Evolutionary conservation across 2,797 vertebrate genomes (phyloP).

Genomic region (Peromyscus attwateri): DNA sequence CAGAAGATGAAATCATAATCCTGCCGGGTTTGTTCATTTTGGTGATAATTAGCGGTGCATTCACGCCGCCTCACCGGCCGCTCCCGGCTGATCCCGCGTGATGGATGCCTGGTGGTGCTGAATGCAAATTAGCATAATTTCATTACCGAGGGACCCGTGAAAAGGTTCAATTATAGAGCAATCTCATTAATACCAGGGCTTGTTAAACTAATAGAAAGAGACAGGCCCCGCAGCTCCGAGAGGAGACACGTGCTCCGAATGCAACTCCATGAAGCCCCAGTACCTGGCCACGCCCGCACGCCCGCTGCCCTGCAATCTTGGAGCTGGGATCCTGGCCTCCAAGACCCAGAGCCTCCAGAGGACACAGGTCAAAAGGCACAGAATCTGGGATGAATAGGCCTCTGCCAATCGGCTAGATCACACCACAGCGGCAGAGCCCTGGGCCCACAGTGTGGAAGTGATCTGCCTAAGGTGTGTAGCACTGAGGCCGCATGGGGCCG

Average conservation of each 20-base stretch:
- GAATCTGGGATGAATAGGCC: neutral
- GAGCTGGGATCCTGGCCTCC: neutral
- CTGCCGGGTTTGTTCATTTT: slow-evolving; percentile 86
- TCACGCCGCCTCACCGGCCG: slow-evolving; percentile 90
- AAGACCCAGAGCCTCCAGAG: neutral
- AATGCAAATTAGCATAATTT: slow-evolving; percentile 96
- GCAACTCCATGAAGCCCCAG: slow-evolving; percentile 88
- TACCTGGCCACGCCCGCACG: slow-evolving; percentile 81
- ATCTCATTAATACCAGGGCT: slow-evolving; percentile 97
- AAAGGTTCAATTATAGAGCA: slow-evolving; percentile 97
- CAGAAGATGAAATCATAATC: slow-evolving; percentile 85
- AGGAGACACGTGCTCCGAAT: slow-evolving; percentile 94
- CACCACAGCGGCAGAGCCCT: neutral
- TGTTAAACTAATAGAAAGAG: slow-evolving; percentile 94
- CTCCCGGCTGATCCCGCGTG: slow-evolving; percentile 96
- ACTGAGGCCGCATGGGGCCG: neutral
- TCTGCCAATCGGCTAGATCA: rapidly evolving
- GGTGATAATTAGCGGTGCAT: slow-evolving; percentile 91
- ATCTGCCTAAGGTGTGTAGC: no score
- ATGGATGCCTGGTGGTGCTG: slow-evolving; percentile 96
- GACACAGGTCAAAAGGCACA: neutral
- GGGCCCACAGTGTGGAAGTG: neutral
- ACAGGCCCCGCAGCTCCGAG: slow-evolving; percentile 92
- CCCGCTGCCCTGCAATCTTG: neutral
- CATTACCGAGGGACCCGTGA: slow-evolving; percentile 96